Evolutionary conservation across 1,140 invertebrate genomes (phyloP).

Genomic region (Colletes latitarsis): DNA sequence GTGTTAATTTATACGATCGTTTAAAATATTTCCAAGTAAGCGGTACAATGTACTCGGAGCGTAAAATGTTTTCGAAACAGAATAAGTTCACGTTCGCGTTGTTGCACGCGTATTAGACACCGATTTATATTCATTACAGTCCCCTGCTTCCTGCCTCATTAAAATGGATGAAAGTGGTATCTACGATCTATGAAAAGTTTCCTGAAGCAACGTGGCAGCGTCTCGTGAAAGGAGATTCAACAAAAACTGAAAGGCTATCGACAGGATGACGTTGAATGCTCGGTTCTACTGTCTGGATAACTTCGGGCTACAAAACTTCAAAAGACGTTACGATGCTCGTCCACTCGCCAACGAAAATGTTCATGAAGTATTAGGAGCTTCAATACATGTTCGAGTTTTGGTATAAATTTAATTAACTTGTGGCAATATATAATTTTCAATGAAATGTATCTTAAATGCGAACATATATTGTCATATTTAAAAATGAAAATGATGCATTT

Average conservation of each 20-base stretch:
- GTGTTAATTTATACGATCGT: neutral
- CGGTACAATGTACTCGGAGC: neutral
- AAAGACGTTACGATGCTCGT: conserved; percentile 5
- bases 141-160: conserved; percentile 2
- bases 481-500: too few relatives aligned
- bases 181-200: conserved; percentile 33
- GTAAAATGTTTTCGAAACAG: conserved; percentile 1
- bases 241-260: conserved; percentile 18
- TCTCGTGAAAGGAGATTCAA: too few relatives aligned
- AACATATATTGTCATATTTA: too few relatives aligned
- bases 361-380: neutral
- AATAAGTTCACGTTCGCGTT: conserved; percentile 11
- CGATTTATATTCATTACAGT: conserved; percentile 27
- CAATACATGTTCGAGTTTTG: neutral
- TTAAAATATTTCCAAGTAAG: neutral
- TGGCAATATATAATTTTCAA: too few relatives aligned
- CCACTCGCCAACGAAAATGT: conserved; percentile 1
- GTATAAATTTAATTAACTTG: too few relatives aligned
- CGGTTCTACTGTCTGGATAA: conserved; percentile 2
- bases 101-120: too few relatives aligned
- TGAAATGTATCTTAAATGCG: too few relatives aligned
- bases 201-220: neutral
- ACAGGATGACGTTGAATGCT: conserved; percentile 5
- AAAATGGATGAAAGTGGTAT: conserved; percentile 35
- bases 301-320: neutral